Evolutionary conservation across 2,113 vertebrate species (phyloP).

Genomic region (Pterocles burchelli): DNA sequence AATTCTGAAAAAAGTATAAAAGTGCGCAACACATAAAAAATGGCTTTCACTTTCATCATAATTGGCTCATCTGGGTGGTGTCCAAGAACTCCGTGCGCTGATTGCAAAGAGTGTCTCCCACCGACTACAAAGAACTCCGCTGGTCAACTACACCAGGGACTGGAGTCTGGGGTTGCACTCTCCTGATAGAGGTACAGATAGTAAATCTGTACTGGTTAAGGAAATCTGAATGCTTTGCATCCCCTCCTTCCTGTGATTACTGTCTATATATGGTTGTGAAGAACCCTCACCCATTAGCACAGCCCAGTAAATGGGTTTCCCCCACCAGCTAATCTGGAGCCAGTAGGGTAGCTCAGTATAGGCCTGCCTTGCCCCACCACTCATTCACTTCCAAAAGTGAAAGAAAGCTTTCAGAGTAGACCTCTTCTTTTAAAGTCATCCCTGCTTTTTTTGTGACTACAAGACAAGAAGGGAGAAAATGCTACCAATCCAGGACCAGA

Average conservation of each 20-base stretch:
- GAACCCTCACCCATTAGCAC: background rate
- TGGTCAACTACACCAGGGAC: too few relatives aligned
- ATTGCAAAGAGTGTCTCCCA: too few relatives aligned
- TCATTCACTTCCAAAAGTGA: background rate
- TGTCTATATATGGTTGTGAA: background rate
- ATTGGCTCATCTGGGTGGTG: too few relatives aligned
- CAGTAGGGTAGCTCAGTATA: background rate
- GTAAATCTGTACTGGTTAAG: background rate
- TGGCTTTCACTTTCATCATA: too few relatives aligned
- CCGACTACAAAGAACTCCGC: too few relatives aligned
- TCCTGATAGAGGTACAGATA: too few relatives aligned
- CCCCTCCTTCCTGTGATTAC: background rate
- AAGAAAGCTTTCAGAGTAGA: background rate
- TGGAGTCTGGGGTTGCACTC: background rate
- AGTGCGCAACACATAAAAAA: too few relatives aligned
- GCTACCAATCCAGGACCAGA: background rate
- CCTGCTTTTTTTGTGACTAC: background rate
- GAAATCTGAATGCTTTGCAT: slow-evolving; percentile 28
- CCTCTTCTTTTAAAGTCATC: background rate
- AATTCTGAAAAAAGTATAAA: too few relatives aligned
- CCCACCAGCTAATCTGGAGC: background rate
- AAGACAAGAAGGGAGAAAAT: background rate
- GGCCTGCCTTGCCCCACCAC: background rate
- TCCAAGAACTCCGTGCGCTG: too few relatives aligned
- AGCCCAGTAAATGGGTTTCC: background rate